Percentiles rank a stretch among this genome's conserved stretches.
phyloP scores from a whole-genome alignment of 2,888 invertebrate species.

The Orthosia cruda region DNA sequence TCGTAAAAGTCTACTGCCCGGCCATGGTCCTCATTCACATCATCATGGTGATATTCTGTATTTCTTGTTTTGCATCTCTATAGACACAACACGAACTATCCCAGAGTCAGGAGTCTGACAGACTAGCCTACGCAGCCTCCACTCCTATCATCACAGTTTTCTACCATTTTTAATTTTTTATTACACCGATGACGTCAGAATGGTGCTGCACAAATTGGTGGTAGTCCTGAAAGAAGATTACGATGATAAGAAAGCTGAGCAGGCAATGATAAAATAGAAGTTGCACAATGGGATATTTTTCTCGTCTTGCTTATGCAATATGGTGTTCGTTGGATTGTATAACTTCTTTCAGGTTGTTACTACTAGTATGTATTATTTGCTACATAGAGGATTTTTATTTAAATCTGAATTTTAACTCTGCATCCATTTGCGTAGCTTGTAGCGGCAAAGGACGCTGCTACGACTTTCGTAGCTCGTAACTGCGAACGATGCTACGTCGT shows the following conservation, averaged over 20 bases:
- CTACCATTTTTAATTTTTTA: slow-evolving; percentile 46
- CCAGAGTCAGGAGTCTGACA: slow-evolving; percentile 44
- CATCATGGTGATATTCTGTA: slow-evolving; percentile 39
- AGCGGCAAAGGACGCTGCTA: neutral
- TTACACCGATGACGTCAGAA: slow-evolving; percentile 30
- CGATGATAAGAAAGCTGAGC: slow-evolving; percentile 39
- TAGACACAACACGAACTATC: slow-evolving; percentile 46
- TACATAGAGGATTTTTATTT: too few relatives aligned
- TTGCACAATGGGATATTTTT: slow-evolving; percentile 47
- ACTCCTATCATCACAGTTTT: slow-evolving; percentile 39
- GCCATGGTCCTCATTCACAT: slow-evolving; percentile 32
- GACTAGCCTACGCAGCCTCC: slow-evolving; percentile 34
- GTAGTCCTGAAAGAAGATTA: slow-evolving; percentile 39
- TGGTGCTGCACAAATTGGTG: slow-evolving; percentile 28
- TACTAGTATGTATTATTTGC: slow-evolving; percentile 13
- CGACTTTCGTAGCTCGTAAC: neutral
- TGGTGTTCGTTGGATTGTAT: slow-evolving; percentile 39
- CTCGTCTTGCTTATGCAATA: slow-evolving; percentile 40
- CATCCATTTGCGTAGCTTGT: neutral
- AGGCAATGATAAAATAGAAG: slow-evolving; percentile 39
- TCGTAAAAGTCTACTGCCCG: slow-evolving; percentile 27
- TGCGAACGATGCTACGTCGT: neutral
- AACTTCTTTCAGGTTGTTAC: slow-evolving; percentile 25
- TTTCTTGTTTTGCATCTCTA: slow-evolving; percentile 34
- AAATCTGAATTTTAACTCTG: too few relatives aligned